A percentile compares a stretch with the other conserved stretches of the same genome.
Evolutionary conservation across 2,888 invertebrate species (phyloP).

Genomic region (Ophion obscuratus): DNA sequence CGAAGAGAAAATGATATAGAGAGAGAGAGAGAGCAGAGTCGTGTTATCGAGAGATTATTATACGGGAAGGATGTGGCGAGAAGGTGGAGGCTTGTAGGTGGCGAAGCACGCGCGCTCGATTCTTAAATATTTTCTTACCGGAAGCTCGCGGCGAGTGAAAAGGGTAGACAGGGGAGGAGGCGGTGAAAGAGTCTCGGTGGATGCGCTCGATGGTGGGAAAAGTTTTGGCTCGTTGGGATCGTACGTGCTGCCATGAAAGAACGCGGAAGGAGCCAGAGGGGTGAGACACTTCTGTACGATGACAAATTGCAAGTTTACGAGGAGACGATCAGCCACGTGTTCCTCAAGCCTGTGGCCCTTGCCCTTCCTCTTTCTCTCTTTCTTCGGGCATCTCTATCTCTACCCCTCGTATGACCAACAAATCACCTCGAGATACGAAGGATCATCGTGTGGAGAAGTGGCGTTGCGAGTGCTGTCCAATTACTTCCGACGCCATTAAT

Average conservation of each 20-base stretch:
- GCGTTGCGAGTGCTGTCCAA: constrained; percentile 64
- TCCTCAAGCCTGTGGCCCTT: constrained; percentile 16
- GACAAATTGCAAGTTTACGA: constrained; percentile 65
- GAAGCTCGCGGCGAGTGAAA: constrained; percentile 12
- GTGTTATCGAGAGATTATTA: too few relatives aligned
- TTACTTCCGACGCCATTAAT: constrained; percentile 65
- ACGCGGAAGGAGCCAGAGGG: not conserved
- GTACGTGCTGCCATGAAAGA: constrained; percentile 39
- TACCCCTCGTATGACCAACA: constrained; percentile 45
- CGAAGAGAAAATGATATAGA: too few relatives aligned
- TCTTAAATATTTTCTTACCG: constrained; percentile 48
- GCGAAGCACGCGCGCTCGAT: too few relatives aligned
- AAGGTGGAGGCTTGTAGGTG: too few relatives aligned
- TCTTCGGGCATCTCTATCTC: not conserved
- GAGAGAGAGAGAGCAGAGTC: too few relatives aligned
- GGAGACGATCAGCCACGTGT: constrained; percentile 57
- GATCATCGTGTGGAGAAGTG: constrained; percentile 65
- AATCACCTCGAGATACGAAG: constrained; percentile 65
- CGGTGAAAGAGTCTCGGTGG: not conserved
- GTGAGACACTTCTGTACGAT: constrained; percentile 45
- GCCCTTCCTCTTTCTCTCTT: constrained; percentile 23
- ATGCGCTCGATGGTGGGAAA: constrained; percentile 30
- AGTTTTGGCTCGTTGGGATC: constrained; percentile 32
- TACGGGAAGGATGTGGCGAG: too few relatives aligned
- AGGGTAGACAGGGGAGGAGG: constrained; percentile 4